Percentiles rank a stretch among this genome's conserved stretches.
Conservation (phyloP, 2,113 vertebrate genomes). For the Delphinapterus leucas region DNA sequence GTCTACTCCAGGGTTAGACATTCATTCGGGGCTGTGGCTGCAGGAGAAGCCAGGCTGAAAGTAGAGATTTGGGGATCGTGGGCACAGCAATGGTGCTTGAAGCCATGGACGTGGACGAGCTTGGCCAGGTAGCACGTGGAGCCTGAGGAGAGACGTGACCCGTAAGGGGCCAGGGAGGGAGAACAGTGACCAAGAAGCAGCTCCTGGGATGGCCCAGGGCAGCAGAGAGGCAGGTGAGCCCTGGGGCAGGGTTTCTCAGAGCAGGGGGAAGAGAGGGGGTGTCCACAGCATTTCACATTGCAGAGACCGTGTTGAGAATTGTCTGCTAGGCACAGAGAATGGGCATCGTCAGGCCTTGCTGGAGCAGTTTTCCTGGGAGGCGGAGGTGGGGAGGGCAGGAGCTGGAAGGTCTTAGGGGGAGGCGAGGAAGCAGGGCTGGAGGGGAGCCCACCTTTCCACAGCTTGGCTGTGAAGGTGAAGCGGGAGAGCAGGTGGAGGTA, state of each 20-base stretch:
- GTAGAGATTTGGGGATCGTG: not conserved
- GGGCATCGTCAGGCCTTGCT: not conserved
- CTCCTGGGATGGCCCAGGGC: not conserved
- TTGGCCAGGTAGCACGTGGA: not conserved
- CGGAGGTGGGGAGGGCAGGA: not conserved
- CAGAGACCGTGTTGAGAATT: not conserved
- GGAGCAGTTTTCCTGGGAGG: not conserved
- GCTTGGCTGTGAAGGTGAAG: not conserved
- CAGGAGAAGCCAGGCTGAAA: not conserved
- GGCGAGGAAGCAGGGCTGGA: not conserved
- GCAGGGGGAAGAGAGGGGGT: not conserved
- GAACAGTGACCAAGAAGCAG: not conserved
- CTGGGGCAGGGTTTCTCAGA: not conserved
- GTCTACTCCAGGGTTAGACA: not conserved
- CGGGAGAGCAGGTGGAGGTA: not conserved
- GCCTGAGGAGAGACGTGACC: not conserved
- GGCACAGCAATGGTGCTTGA: not conserved
- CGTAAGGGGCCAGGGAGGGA: not conserved
- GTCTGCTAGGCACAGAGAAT: not conserved
- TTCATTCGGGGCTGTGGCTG: not conserved
- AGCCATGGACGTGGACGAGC: accelerated
- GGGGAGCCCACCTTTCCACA: too few species aligned
- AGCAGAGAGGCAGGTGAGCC: not conserved
- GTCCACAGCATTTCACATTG: not conserved
- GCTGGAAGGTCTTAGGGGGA: not conserved